Percentiles rank a stretch among this genome's conserved stretches.
Conservation (phyloP, 1,140 invertebrate species). For the Caerostris extrusa region DNA sequence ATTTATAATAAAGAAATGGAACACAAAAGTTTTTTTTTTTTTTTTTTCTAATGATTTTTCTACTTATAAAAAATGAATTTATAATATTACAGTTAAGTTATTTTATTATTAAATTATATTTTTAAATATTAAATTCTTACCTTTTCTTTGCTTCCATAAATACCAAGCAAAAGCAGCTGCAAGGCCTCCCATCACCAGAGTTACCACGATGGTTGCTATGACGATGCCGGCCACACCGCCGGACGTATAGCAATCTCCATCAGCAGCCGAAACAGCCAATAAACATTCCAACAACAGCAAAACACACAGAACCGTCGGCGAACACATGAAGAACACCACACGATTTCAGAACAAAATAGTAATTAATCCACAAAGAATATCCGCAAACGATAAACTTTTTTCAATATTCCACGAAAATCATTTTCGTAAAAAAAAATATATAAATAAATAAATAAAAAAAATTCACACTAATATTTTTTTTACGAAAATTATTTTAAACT, state of each 20-base stretch:
- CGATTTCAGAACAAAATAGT: background rate
- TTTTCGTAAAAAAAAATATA: background rate
- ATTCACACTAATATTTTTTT: background rate
- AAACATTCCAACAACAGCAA: conserved; percentile 36
- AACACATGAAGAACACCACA: conserved; percentile 30
- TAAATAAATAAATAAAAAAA: background rate
- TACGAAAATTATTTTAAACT: background rate
- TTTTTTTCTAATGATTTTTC: too few relatives aligned
- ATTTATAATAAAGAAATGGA: too few relatives aligned
- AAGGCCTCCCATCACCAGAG: conserved; percentile 82
- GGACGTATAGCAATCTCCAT: conserved; percentile 80
- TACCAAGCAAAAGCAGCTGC: conserved; percentile 78
- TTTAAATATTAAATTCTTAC: conserved; percentile 19
- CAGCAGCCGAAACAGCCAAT: background rate
- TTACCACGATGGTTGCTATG: conserved; percentile 84
- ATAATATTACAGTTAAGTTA: too few relatives aligned
- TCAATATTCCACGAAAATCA: conserved; percentile 34
- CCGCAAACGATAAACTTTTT: background rate
- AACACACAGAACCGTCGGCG: conserved; percentile 23
- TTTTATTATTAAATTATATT: too few relatives aligned
- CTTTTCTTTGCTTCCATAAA: conserved; percentile 70
- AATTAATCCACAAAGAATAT: conserved; percentile 14
- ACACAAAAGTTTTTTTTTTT: too few relatives aligned
- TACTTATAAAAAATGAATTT: too few relatives aligned
- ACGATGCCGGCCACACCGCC: conserved; percentile 84